Evolutionary conservation across 2,888 invertebrate genomes (phyloP).

Genomic region (Drosophila tanythrix): DNA sequence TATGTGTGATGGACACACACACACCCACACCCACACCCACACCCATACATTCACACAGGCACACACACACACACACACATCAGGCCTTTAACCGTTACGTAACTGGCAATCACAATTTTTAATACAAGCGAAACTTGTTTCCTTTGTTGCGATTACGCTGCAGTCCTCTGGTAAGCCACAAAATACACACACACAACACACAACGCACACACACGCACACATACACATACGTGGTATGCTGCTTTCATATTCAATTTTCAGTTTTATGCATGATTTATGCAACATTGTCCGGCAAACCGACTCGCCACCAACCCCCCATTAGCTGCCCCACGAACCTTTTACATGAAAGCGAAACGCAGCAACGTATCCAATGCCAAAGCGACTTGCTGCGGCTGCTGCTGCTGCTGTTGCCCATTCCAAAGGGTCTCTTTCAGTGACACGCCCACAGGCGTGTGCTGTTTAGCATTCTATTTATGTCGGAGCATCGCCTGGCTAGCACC

Average conservation of each 20-base stretch:
- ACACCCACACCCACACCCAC: not conserved
- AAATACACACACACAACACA: conserved; percentile 70
- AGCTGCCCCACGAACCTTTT: not conserved
- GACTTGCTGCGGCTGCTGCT: conserved; percentile 48
- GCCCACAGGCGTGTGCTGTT: conserved; percentile 52
- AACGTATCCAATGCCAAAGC: conserved; percentile 59
- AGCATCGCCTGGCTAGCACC: conserved; percentile 32
- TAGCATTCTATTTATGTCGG: conserved; percentile 66
- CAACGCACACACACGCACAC: conserved; percentile 86
- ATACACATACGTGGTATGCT: conserved; percentile 75
- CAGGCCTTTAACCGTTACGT: conserved; percentile 44
- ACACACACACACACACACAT: not conserved
- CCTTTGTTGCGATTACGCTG: conserved; percentile 55
- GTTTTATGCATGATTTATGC: conserved; percentile 70
- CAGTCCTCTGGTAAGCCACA: conserved; percentile 26
- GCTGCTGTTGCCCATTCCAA: conserved; percentile 25
- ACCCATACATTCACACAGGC: not conserved
- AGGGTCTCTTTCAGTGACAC: conserved; percentile 17
- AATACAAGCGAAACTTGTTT: conserved; percentile 62
- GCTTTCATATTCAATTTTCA: conserved; percentile 83
- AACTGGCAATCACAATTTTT: conserved; percentile 62
- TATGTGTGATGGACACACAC: not conserved
- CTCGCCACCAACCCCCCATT: conserved; percentile 30
- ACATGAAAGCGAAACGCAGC: conserved; percentile 59
- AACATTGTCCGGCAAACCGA: conserved; percentile 63